Percentiles rank a stretch among this genome's conserved stretches.
These are phyloP conservation scores for Australoheros facetus DNA, from an alignment of 2,797 vertebrate genomes.

Conservation along the genomic window DNA sequence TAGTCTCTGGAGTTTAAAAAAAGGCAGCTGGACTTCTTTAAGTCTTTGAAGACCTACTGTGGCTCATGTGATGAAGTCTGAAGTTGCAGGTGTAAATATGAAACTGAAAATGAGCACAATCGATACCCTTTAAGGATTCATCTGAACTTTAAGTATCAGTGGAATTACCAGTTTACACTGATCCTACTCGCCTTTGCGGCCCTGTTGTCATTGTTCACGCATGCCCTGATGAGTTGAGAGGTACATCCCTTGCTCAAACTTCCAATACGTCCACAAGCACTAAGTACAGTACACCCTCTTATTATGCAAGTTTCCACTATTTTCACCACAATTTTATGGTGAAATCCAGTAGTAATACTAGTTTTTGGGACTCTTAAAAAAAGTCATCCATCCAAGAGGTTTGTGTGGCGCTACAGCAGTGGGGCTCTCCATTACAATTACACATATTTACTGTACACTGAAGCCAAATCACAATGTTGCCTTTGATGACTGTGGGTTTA, in stretches of 20 bases:
- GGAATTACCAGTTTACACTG: slow-evolving; percentile 4
- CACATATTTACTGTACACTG: background rate
- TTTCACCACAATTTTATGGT: slow-evolving; percentile 7
- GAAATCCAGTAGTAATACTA: slow-evolving; percentile 29
- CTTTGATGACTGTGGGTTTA: background rate
- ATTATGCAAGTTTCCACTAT: background rate
- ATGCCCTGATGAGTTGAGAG: background rate
- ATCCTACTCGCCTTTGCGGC: background rate
- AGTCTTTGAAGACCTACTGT: no score
- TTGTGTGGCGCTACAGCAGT: background rate
- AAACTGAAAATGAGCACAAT: background rate
- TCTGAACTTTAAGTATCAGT: background rate
- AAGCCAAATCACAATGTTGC: slow-evolving; percentile 7
- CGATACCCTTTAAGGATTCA: background rate
- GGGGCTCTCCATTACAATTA: slow-evolving; percentile 9
- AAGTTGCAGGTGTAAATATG: background rate
- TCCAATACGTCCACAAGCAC: slow-evolving; percentile 23
- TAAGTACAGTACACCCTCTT: slow-evolving; percentile 13
- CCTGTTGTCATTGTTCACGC: background rate
- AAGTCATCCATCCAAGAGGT: slow-evolving; percentile 4
- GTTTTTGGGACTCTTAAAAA: background rate
- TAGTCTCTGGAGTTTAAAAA: no score
- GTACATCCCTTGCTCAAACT: slow-evolving; percentile 1
- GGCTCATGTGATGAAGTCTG: background rate
- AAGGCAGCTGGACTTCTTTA: no score